A percentile compares a stretch with the other conserved stretches of the same genome.
phyloP scores from a whole-genome alignment of 2,888 invertebrate genomes.

The Microchrysa polita region DNA sequence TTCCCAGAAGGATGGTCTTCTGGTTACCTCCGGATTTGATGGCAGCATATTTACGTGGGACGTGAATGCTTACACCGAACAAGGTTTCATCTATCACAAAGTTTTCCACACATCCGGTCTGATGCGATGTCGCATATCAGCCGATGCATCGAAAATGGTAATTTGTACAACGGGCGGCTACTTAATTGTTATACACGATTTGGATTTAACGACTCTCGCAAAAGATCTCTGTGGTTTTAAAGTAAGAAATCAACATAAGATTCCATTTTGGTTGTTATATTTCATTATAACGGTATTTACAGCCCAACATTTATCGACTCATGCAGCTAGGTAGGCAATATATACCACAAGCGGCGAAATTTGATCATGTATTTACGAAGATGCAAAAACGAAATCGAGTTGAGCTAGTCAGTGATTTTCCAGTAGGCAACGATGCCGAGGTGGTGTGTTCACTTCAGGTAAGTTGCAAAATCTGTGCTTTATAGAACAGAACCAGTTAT shows the following conservation, averaged over 20 bases:
- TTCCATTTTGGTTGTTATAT: not conserved
- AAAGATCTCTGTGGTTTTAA: constrained; percentile 86
- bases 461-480: constrained; percentile 45
- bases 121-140: constrained; percentile 81
- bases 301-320: constrained; percentile 89
- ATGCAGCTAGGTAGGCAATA: constrained; percentile 88
- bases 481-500: not conserved
- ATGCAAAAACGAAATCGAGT: constrained; percentile 81
- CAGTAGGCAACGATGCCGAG: constrained; percentile 84
- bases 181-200: constrained; percentile 87
- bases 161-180: constrained; percentile 92
- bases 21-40: constrained; percentile 93
- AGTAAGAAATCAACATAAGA: constrained; percentile 66
- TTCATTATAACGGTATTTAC: constrained; percentile 56
- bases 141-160: constrained; percentile 86
- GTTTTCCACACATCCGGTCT: constrained; percentile 83
- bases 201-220: constrained; percentile 81
- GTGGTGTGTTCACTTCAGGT: constrained; percentile 88
- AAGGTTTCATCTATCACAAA: constrained; percentile 78
- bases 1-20: constrained; percentile 81
- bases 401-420: constrained; percentile 92
- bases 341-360: constrained; percentile 81
- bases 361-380: constrained; percentile 82
- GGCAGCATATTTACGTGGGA: constrained; percentile 95
- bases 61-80: constrained; percentile 85